Evolutionary conservation across 1,140 invertebrate genomes (phyloP), one percentile per base, ranked within the genome.

Genomic region (Melitaea cinxia): DNA sequence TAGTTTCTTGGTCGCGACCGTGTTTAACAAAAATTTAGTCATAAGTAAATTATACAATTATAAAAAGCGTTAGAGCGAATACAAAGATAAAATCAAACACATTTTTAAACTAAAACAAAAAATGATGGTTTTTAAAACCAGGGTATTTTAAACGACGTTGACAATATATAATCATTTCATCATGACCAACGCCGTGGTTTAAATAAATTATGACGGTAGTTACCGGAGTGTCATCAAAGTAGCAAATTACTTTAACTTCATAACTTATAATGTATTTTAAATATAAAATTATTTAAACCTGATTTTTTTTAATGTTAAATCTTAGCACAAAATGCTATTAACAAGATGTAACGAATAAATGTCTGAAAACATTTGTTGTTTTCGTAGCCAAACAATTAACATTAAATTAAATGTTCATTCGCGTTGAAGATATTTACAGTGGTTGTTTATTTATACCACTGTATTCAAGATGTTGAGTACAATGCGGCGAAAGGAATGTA

Each of bases 401-500:
- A 47, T 2, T 23, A 23, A 47, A 23, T 17, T n/a, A 21, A 24
- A 47, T 47, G 56, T 47, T 42, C 37, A 26, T 57, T 45, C 54
- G n/a, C 39, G 17, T 10, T 23, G 42, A 47, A 58, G 28, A 47
- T 58, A 47, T 47, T 28, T 58, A 28, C 42, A 58, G n/a, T 23
- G 35, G 42, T 53, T 61, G 49, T 39, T 52, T 39, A 49, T 49
- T 24, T 24, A 47, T 58, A 58, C 26, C 39, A 15, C 6, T 30
- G 39, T 28, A 42, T 56, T 37, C 26, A 55, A 55, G 35, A 26
- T 26, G 39, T 42, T 55, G 37, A 57, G 45, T 42, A 56, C 58
- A 45, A 54, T 56, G 56, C 42, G 19, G 58, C 53, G 65, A 69
- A 65, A 55, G 56, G 45, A 66, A 56, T 39, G 61, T 56, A 65